Evolutionary conservation across 1,140 invertebrate species (phyloP).

Genomic region (Zeugodacus cucurbitae): DNA sequence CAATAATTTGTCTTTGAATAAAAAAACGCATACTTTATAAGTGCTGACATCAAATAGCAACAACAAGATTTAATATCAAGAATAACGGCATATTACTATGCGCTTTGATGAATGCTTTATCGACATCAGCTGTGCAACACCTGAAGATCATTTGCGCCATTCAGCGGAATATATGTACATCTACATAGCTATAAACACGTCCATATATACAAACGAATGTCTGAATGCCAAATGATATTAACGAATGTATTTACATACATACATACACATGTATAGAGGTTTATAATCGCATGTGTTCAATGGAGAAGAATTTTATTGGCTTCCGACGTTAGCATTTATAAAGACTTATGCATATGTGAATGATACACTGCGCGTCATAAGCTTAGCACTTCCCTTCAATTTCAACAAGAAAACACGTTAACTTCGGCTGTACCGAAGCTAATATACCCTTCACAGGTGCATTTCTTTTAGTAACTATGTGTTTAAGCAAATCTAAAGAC

Average conservation of each 20-base stretch:
- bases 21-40: too few relatives aligned
- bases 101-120: slow-evolving; percentile 17
- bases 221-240: background rate
- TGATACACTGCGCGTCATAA: background rate
- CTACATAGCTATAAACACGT: background rate
- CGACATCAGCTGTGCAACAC: slow-evolving; percentile 22
- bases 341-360: background rate
- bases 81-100: background rate
- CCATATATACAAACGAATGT: background rate
- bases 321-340: slow-evolving; percentile 7
- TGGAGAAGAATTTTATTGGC: slow-evolving; percentile 27
- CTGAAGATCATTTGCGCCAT: slow-evolving; percentile 35
- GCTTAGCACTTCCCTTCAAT: too few relatives aligned
- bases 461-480: too few relatives aligned
- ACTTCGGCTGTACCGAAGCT: too few relatives aligned
- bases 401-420: too few relatives aligned
- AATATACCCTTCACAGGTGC: too few relatives aligned
- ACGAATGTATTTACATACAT: background rate
- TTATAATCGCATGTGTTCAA: background rate
- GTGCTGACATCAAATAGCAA: background rate
- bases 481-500: too few relatives aligned
- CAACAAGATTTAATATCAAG: background rate
- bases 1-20: too few relatives aligned
- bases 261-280: background rate
- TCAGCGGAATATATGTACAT: background rate